Conservation (phyloP, 2,888 invertebrate genomes). For the Protophormia terraenovae region DNA sequence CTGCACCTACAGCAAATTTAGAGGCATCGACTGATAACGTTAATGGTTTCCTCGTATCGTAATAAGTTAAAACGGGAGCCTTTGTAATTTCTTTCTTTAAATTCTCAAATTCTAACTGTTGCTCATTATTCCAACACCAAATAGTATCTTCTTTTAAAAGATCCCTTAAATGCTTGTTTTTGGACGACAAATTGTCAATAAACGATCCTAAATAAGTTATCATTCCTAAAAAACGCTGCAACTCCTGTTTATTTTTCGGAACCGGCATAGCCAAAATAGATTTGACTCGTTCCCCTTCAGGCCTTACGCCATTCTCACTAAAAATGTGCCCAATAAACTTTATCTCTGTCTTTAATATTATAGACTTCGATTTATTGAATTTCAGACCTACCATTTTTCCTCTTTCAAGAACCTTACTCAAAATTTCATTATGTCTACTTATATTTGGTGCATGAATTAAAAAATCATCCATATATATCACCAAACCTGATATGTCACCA, state of each 20-base stretch:
- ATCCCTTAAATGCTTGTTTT: slow-evolving; percentile 45
- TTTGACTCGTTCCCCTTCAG: neutral
- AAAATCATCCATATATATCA: slow-evolving; percentile 17
- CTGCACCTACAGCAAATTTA: slow-evolving; percentile 24
- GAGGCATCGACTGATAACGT: slow-evolving; percentile 33
- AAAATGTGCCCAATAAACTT: slow-evolving; percentile 30
- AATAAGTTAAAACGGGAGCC: slow-evolving; percentile 9
- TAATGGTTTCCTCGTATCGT: neutral
- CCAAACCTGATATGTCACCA: slow-evolving; percentile 2
- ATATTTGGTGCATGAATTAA: slow-evolving; percentile 20
- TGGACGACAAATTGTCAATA: slow-evolving; percentile 66
- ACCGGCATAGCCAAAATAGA: neutral
- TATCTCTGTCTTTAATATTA: neutral
- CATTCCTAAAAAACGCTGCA: neutral
- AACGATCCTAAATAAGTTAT: slow-evolving; percentile 60
- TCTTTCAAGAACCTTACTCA: neutral
- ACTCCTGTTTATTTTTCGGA: neutral
- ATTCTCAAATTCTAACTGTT: slow-evolving; percentile 30
- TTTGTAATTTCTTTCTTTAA: slow-evolving; percentile 35
- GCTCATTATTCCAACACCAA: slow-evolving; percentile 45
- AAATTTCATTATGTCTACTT: slow-evolving; percentile 6
- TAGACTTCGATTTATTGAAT: neutral
- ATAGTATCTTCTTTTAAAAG: neutral
- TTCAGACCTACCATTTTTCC: neutral
- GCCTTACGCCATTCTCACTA: neutral